Base-by-base conservation (phyloP, 2,797 vertebrate genomes). In the Dicrostonyx torquatus region DNA sequence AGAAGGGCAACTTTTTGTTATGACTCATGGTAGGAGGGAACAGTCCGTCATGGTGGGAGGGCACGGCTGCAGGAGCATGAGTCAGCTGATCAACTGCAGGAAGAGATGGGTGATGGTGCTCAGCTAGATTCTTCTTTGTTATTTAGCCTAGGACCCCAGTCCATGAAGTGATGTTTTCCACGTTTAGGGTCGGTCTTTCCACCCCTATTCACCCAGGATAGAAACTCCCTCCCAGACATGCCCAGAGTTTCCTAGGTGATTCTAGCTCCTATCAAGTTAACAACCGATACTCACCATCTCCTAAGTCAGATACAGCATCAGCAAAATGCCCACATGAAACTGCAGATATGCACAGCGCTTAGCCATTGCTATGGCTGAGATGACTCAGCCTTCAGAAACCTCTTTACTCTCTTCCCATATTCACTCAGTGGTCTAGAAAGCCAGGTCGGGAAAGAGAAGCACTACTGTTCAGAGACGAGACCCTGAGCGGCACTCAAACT, bases 401-500 rank as follows among this genome's bases (percentile, higher is more conserved):
- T 10, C 34, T 75, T 34, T 64, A 7, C 60, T 85, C 20, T 62
- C 66, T 5, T 58, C 11, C 3, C 18, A 24, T 62, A 50, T 4
- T 18, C 31, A 77, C 34, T 26, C 9, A 29, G 17, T 26, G 34
- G 17, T 66, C 22, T 12, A 37, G 50, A 37, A 53, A 24, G 0
- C 15, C 5, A 2, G 55, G 6, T 60, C 7, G 9, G 9, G 24
- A 13, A 79, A 26, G 37, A 62, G n/a, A 70, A 10, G 31, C 9
- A 43, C 1, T 31, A 6, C 24, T 34, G 5, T 29, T 6, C 9
- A 26, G 5, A 73, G 37, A n/a, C 6, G 34, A 4, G 15, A 50
- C 4, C 34, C 37, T 5, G 0, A n/a, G 26, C 13, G 11, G 6
- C 12, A 2, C 1, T 9, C 75, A 24, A 5, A 7, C 10, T 26